These are phyloP conservation scores for Cromileptes altivelis DNA, from an alignment of 2,113 vertebrate species.

Conservation along the genomic window DNA sequence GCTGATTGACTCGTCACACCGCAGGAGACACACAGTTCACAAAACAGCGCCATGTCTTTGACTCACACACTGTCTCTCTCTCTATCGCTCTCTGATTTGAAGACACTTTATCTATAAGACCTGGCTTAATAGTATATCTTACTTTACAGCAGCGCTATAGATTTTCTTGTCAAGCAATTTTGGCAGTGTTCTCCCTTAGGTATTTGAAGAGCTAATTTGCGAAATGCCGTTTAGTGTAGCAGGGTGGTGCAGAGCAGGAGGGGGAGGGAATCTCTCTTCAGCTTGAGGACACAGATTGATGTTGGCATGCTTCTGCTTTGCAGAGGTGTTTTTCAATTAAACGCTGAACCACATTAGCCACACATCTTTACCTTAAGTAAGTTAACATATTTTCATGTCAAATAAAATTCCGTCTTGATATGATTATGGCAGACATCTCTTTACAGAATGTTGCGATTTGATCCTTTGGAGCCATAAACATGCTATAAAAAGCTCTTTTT, in stretches of 20 bases:
- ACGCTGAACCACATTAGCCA: neutral
- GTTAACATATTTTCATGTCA: slow-evolving; percentile 2
- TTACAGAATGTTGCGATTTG: neutral
- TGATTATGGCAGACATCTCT: neutral
- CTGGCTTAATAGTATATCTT: neutral
- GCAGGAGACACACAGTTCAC: neutral
- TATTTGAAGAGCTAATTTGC: slow-evolving; percentile 28
- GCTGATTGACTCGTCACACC: slow-evolving; percentile 7
- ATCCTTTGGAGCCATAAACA: neutral
- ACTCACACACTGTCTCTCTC: neutral
- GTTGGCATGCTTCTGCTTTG: neutral
- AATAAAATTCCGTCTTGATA: neutral
- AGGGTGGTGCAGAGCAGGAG: accelerated
- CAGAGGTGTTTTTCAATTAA: slow-evolving; percentile 15
- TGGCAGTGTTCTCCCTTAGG: neutral
- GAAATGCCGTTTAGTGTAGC: slow-evolving; percentile 16
- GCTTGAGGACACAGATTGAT: slow-evolving; percentile 16
- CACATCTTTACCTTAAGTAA: neutral
- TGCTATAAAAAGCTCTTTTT: slow-evolving; percentile 23
- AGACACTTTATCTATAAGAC: neutral
- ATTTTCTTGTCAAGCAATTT: neutral
- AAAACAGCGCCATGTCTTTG: neutral
- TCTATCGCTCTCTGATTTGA: neutral
- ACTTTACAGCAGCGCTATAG: slow-evolving; percentile 14
- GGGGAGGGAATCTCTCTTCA: neutral